These are phyloP conservation scores for Bettongia penicillata DNA, from an alignment of 2,113 vertebrate genomes.

Conservation along the genomic window DNA sequence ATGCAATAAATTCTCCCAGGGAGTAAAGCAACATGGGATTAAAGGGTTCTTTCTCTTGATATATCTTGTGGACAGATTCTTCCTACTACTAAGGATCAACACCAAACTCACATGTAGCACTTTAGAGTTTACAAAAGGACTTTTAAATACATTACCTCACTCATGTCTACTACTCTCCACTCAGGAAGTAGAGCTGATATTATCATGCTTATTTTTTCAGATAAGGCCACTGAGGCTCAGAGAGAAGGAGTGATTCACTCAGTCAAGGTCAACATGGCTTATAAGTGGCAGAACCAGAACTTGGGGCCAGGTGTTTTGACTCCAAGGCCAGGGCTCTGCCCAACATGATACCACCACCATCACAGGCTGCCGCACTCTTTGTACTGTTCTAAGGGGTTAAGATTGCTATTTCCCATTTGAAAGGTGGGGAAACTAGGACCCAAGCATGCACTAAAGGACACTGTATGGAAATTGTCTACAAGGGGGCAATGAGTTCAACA, in stretches of 20 bases:
- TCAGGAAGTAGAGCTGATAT: background rate
- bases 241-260: background rate
- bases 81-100: background rate
- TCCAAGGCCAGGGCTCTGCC: background rate
- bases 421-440: background rate
- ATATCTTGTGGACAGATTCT: background rate
- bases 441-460: background rate
- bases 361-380: background rate
- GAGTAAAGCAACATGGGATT: background rate
- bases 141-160: background rate
- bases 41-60: background rate
- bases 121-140: slow-evolving; percentile 20
- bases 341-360: background rate
- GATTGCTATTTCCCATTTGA: background rate
- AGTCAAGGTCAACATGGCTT: background rate
- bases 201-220: background rate
- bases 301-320: background rate
- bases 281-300: background rate
- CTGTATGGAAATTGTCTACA: background rate
- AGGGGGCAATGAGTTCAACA: background rate
- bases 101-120: background rate
- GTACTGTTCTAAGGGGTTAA: background rate
- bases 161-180: background rate
- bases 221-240: background rate
- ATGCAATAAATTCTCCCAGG: background rate